Evolutionary conservation across 2,797 vertebrate genomes (phyloP).

Genomic region (Lutjanus argentimaculatus): DNA sequence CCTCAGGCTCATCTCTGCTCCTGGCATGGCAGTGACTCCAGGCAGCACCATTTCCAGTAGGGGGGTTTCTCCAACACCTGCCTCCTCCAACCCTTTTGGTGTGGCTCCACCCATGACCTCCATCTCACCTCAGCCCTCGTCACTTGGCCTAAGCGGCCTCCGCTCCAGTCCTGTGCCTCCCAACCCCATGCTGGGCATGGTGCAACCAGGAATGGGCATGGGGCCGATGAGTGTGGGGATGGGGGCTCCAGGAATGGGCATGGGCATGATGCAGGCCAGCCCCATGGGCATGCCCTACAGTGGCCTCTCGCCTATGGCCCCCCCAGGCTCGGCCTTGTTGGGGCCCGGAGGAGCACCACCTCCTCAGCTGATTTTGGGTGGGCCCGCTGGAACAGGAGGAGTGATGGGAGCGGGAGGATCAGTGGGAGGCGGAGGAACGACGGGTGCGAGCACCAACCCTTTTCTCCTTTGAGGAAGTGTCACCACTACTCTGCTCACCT

Average conservation of each 20-base stretch:
- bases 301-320: constrained; percentile 87
- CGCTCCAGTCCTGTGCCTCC: constrained; percentile 88
- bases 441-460: constrained; percentile 89
- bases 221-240: constrained; percentile 83
- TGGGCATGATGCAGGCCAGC: constrained; percentile 87
- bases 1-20: constrained; percentile 85
- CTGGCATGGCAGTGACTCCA: constrained; percentile 87
- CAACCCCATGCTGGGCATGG: constrained; percentile 87
- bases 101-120: constrained; percentile 84
- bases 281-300: constrained; percentile 86
- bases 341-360: constrained; percentile 76
- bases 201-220: constrained; percentile 83
- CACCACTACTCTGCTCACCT: constrained; percentile 66
- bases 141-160: constrained; percentile 85
- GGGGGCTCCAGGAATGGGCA: constrained; percentile 81
- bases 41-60: constrained; percentile 88
- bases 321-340: constrained; percentile 79
- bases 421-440: constrained; percentile 82
- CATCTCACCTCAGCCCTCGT: constrained; percentile 89
- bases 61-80: constrained; percentile 87
- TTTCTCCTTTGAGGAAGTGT: constrained; percentile 89
- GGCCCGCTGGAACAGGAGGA: constrained; percentile 81
- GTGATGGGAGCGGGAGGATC: constrained; percentile 85
- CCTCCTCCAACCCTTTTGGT: constrained; percentile 88
- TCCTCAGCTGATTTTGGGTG: constrained; percentile 88